Conservation (phyloP, 2,113 vertebrate genomes). For the Camelus dromedarius region DNA sequence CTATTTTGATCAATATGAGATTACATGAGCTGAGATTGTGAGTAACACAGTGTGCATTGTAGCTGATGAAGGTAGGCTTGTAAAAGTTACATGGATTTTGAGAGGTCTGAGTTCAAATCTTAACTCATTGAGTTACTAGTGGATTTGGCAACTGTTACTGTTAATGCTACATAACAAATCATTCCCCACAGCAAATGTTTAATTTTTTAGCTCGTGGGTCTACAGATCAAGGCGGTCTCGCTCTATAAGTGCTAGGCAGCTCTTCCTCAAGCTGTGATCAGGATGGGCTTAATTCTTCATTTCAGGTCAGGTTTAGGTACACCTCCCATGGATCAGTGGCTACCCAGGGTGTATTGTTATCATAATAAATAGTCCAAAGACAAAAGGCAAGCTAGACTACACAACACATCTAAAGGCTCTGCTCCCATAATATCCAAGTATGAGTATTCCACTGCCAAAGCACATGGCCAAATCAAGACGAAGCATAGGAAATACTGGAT, state of each 20-base stretch:
- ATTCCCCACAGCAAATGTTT: background rate
- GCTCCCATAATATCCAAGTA: background rate
- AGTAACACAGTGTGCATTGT: conserved; percentile 7
- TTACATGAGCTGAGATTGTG: background rate
- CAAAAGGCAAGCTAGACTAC: background rate
- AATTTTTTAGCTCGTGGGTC: background rate
- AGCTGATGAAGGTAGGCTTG: background rate
- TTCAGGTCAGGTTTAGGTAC: background rate
- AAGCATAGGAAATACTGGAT: background rate
- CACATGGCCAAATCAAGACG: background rate
- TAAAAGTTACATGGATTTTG: background rate
- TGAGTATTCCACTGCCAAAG: background rate
- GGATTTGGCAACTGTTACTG: background rate
- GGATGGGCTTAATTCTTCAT: background rate
- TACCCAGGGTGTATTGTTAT: background rate
- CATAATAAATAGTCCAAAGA: background rate
- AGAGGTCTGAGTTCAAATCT: conserved; percentile 29
- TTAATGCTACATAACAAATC: background rate
- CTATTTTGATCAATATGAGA: conserved; percentile 33
- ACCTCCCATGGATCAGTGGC: background rate
- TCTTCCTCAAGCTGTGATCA: background rate
- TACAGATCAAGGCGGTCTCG: background rate
- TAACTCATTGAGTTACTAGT: background rate
- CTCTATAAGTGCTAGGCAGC: background rate
- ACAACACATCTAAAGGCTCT: background rate